phyloP scores from a whole-genome alignment of 2,113 vertebrate genomes.

The Lonchura striata region DNA sequence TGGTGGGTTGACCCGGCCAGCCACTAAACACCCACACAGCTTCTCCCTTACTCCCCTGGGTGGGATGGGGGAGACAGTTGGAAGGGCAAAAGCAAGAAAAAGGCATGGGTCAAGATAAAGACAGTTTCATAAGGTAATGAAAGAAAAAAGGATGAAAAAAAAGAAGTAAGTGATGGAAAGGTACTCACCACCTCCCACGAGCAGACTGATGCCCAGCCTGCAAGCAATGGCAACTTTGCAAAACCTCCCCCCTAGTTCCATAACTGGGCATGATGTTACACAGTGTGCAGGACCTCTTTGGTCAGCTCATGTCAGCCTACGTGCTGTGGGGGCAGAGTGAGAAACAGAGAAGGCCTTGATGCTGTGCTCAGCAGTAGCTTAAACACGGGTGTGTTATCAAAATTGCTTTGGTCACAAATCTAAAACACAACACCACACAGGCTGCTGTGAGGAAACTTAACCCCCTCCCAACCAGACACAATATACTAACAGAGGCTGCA shows the following conservation, averaged over 20 bases:
- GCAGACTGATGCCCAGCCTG: not conserved
- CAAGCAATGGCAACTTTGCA: not conserved
- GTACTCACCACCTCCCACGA: not conserved
- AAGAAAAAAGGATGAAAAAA: not conserved
- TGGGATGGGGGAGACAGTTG: not conserved
- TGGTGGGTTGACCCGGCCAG: not conserved
- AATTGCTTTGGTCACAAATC: not conserved
- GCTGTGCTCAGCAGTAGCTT: not conserved
- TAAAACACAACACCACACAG: not conserved
- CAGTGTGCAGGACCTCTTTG: not conserved
- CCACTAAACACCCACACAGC: not conserved
- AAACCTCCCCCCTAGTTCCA: not conserved
- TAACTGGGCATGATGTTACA: not conserved
- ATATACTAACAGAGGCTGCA: not conserved
- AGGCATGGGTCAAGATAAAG: not conserved
- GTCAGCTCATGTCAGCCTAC: not conserved
- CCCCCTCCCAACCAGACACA: not conserved
- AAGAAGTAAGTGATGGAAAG: not conserved
- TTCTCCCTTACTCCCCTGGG: not conserved
- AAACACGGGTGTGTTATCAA: not conserved
- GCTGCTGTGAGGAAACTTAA: not conserved
- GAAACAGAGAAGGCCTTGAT: slow-evolving; percentile 38
- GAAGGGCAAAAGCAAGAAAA: not conserved
- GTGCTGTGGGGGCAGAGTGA: not conserved
- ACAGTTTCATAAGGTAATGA: not conserved